Conservation (phyloP, 2,797 vertebrate genomes). For the Numenius phaeopus region DNA sequence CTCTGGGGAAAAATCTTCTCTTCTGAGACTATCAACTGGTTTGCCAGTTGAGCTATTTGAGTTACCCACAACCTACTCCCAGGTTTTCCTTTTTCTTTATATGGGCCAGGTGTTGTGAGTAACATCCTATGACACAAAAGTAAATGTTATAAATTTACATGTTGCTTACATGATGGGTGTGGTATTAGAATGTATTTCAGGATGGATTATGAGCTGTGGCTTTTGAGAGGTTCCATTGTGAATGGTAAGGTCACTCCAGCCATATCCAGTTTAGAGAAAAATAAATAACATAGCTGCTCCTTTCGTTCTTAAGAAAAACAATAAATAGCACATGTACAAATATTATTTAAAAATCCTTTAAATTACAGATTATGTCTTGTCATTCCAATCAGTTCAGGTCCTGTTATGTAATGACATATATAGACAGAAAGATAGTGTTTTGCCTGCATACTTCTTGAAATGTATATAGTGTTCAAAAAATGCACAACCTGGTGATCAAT, state of each 20-base stretch:
- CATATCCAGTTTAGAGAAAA: background rate
- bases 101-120: background rate
- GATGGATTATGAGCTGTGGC: background rate
- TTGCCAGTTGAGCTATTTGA: background rate
- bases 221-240: background rate
- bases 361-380: background rate
- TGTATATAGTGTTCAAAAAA: fast-evolving
- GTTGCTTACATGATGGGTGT: background rate
- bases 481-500: fast-evolving
- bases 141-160: fast-evolving
- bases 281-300: background rate
- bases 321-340: background rate
- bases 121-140: background rate
- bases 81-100: background rate
- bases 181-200: background rate
- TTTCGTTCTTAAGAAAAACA: background rate
- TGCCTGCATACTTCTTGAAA: background rate
- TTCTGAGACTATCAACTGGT: background rate
- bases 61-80: background rate
- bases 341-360: background rate
- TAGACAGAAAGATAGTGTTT: background rate
- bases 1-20: background rate
- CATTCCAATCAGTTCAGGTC: background rate
- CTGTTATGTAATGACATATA: background rate
- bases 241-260: background rate